A percentile compares a stretch with the other conserved stretches of the same genome.
Conservation (phyloP, 2,797 vertebrate species). For the Smutsia gigantea region DNA sequence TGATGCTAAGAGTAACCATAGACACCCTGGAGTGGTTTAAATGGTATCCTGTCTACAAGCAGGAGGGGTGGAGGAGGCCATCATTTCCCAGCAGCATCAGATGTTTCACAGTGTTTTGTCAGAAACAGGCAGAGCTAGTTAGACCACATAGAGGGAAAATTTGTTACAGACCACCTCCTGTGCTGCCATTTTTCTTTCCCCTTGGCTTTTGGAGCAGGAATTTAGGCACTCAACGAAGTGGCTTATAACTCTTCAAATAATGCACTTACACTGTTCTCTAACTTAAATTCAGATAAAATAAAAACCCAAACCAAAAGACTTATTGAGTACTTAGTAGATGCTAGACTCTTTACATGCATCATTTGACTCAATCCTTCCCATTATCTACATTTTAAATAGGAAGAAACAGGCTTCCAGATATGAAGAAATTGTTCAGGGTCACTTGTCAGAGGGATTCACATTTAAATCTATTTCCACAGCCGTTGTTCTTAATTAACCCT, state of each 20-base stretch:
- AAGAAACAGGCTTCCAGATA: background rate
- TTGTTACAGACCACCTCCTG: background rate
- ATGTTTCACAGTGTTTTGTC: background rate
- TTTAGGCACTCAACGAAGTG: background rate
- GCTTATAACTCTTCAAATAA: background rate
- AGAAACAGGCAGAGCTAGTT: background rate
- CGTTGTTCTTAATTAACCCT: background rate
- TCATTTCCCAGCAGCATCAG: background rate
- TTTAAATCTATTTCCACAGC: background rate
- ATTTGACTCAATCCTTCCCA: background rate
- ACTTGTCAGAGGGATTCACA: background rate
- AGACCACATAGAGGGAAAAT: background rate
- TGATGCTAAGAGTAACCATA: background rate
- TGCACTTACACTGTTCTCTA: background rate
- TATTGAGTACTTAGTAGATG: background rate
- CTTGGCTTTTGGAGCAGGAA: background rate
- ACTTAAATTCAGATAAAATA: background rate
- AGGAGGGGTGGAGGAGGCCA: background rate
- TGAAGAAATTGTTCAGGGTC: background rate
- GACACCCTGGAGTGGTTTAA: background rate
- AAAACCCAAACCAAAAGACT: background rate
- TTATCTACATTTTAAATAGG: background rate
- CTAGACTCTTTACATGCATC: background rate
- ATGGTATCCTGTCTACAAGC: background rate
- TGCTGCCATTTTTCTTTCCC: accelerated